Evolutionary conservation across 2,888 invertebrate species (phyloP), one percentile per base, ranked within the genome.

Genomic region (Deilephila elpenor): DNA sequence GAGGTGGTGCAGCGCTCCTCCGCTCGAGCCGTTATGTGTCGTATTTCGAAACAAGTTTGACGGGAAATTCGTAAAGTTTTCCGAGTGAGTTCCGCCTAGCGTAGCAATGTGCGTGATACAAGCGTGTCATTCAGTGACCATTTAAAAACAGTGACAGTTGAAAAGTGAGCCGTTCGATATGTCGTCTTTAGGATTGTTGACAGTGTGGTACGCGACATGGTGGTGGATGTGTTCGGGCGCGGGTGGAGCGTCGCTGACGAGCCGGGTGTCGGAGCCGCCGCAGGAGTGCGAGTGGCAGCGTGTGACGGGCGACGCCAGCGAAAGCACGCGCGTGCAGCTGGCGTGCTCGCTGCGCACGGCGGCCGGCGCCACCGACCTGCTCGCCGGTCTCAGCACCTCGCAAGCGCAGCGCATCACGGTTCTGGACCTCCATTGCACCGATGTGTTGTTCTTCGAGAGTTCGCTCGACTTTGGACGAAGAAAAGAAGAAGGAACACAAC

Each of bases 251-350:
- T 93, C 94, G 79, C 85, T 94, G 87, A 94, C 94, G 78, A 93
- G 93, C 80, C 93, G 95, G 78, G 93, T 95, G 86, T 96, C 96
- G 82, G 96, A 96, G 88, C 96, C 96, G 75, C 97, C 97, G 78
- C 96, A 95, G 89, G 97, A 96, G 89, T 97, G 97, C 92, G 96
- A 96, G 89, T 97, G 97, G 97, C 95, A 95, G 88, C 94, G 95
- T 75, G 94, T 94, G 84, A 94, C 94, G 74, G 93, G 93, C 75
- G 94, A 91, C 83, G 91, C 91, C 78, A 95, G 95, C 87, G 95
- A 95, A 89, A 87, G 95, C 88, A 89, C 95, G 89, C 86, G 95
- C 90, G 94, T 95, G 79, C 95, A 95, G 84, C 94, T 97, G 81
- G 95, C 96, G 70, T 97, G 97, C 89, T 95, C 95, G 80, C 93